A percentile compares a stretch with the other conserved stretches of the same genome.
Evolutionary conservation across 2,113 vertebrate species (phyloP).

Genomic region (Fregata magnificens): DNA sequence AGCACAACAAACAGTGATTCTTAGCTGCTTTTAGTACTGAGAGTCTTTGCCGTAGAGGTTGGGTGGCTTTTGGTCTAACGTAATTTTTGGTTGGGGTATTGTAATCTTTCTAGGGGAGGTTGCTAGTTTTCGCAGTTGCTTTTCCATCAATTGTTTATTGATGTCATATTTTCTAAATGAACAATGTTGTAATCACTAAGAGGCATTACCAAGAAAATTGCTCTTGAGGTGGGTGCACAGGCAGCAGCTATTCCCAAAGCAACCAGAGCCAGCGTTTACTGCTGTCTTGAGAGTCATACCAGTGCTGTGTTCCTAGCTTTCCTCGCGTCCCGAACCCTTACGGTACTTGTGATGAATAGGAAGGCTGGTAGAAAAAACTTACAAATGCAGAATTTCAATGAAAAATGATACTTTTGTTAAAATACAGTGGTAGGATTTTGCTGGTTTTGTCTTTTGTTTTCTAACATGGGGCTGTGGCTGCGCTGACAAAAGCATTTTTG

Average conservation of each 20-base stretch:
- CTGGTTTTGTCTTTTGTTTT: not conserved
- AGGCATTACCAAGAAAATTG: not conserved
- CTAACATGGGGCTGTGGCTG: not conserved
- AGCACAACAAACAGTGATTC: conserved; percentile 8
- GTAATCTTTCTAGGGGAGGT: not conserved
- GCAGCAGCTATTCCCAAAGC: not conserved
- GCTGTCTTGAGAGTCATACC: not conserved
- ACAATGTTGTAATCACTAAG: not conserved
- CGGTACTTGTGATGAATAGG: not conserved
- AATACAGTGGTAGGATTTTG: not conserved
- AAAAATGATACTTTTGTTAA: not conserved
- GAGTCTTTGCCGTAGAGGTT: not conserved
- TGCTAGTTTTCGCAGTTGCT: not conserved
- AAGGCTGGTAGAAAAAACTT: not conserved
- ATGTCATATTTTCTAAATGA: not conserved
- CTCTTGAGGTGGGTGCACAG: not conserved
- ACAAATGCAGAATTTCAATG: not conserved
- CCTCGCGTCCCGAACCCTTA: not conserved
- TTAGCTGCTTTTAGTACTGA: not conserved
- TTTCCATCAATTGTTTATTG: not conserved
- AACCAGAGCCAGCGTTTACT: not conserved
- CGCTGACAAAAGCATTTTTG: not conserved
- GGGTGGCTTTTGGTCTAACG: not conserved
- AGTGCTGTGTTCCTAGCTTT: not conserved
- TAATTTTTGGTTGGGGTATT: not conserved